Conservation (phyloP, 2,888 invertebrate species). For the Leptinotarsa tumamoca region DNA sequence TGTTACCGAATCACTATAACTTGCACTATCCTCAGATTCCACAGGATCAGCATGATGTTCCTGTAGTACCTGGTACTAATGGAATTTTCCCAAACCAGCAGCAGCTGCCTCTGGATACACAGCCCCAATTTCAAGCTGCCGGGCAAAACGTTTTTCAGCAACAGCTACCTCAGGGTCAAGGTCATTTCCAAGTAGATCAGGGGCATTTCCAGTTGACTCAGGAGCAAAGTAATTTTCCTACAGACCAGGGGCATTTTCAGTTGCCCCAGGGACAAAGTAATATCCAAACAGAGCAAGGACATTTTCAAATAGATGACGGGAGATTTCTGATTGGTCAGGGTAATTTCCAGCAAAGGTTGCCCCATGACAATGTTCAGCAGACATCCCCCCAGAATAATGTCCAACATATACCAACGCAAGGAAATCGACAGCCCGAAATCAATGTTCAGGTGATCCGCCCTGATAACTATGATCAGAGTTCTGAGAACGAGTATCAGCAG, state of each 20-base stretch:
- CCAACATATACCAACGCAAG: constrained; percentile 23
- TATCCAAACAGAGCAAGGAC: constrained; percentile 4
- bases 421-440: constrained; percentile 30
- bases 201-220: background rate
- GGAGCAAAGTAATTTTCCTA: constrained; percentile 13
- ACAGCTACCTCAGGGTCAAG: constrained; percentile 39
- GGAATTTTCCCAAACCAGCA: constrained; percentile 37
- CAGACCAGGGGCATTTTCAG: constrained; percentile 2
- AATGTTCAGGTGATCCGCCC: constrained; percentile 28
- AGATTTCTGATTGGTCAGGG: background rate
- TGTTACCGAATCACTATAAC: constrained; percentile 41
- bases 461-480: constrained; percentile 22
- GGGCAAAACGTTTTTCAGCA: constrained; percentile 45
- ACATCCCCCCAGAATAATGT: constrained; percentile 23
- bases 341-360: constrained; percentile 37
- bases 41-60: constrained; percentile 24
- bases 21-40: constrained; percentile 44
- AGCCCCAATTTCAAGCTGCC: constrained; percentile 39
- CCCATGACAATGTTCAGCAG: constrained; percentile 30
- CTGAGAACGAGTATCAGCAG: constrained; percentile 22
- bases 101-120: constrained; percentile 42
- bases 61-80: constrained; percentile 4
- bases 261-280: background rate
- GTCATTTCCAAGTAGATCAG: constrained; percentile 29
- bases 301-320: constrained; percentile 1